phyloP scores from a whole-genome alignment of 2,113 vertebrate genomes.

The Leptobrachium ailaonicum region DNA sequence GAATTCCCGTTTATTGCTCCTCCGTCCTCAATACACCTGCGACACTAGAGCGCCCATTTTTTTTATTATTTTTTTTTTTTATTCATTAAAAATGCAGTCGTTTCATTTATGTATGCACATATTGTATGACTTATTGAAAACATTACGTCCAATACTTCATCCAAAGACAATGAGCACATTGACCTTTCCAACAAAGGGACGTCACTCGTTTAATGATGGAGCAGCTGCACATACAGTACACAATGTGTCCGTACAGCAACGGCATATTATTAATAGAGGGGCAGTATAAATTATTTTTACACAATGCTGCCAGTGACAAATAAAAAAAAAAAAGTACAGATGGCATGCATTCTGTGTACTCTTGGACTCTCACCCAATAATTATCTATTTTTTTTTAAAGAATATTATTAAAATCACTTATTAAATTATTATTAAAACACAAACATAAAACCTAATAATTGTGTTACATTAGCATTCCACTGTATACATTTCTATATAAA shows the following conservation, averaged over 20 bases:
- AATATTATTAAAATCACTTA: neutral
- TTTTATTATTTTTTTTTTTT: constrained; percentile 2
- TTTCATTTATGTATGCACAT: constrained; percentile 17
- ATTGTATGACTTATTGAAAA: constrained; percentile 27
- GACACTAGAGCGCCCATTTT: neutral
- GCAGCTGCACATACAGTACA: neutral
- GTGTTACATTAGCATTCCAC: no score
- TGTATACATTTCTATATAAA: no score
- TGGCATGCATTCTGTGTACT: no score
- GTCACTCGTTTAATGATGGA: constrained; percentile 23
- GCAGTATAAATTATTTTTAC: neutral
- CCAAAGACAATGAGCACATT: constrained; percentile 30
- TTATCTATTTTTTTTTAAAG: neutral
- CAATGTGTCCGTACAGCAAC: neutral
- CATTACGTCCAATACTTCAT: constrained; percentile 20
- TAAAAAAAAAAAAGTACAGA: no score
- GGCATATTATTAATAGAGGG: constrained; percentile 15
- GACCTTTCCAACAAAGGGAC: constrained; percentile 38
- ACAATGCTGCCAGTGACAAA: constrained; percentile 2
- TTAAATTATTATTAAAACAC: neutral
- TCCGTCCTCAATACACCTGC: constrained; percentile 2
- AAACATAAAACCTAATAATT: neutral
- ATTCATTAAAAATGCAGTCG: constrained; percentile 19
- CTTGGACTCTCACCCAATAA: no score
- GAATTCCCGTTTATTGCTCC: constrained; percentile 9